Percentiles rank a stretch among this genome's conserved stretches.
Evolutionary conservation across 1,140 invertebrate genomes (phyloP).

Genomic region (Bombyx mandarina): DNA sequence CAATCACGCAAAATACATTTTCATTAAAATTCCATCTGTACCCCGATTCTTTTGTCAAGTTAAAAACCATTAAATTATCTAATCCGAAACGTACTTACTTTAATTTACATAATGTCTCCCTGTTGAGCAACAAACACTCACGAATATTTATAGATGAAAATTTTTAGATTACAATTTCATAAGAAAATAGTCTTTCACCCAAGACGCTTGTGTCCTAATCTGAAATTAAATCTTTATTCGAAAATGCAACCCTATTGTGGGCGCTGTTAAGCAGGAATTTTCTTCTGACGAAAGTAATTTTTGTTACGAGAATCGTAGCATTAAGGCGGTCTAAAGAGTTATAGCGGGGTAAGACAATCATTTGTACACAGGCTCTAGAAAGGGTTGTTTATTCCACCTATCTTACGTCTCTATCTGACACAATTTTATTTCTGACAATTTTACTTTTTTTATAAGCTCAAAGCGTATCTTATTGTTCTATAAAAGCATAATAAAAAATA

Average conservation of each 20-base stretch:
- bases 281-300: constrained; percentile 48
- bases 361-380: too few species aligned
- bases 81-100: too few species aligned
- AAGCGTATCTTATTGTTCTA: background rate
- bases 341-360: too few species aligned
- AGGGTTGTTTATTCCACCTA: too few species aligned
- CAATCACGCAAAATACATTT: too few species aligned
- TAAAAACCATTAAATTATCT: too few species aligned
- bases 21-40: too few species aligned
- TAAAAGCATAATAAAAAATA: background rate
- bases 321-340: constrained; percentile 30
- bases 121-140: too few species aligned
- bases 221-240: constrained; percentile 48
- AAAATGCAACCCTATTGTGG: constrained; percentile 35
- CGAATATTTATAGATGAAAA: constrained; percentile 1
- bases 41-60: too few species aligned
- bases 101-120: too few species aligned
- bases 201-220: constrained; percentile 30
- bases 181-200: constrained; percentile 23
- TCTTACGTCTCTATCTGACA: too few species aligned
- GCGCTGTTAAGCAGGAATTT: constrained; percentile 36
- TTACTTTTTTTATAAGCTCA: background rate
- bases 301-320: constrained; percentile 37
- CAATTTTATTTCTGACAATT: background rate
- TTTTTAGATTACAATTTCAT: constrained; percentile 8